Evolutionary conservation across 2,113 vertebrate species (phyloP).

Genomic region (Hucho hucho): DNA sequence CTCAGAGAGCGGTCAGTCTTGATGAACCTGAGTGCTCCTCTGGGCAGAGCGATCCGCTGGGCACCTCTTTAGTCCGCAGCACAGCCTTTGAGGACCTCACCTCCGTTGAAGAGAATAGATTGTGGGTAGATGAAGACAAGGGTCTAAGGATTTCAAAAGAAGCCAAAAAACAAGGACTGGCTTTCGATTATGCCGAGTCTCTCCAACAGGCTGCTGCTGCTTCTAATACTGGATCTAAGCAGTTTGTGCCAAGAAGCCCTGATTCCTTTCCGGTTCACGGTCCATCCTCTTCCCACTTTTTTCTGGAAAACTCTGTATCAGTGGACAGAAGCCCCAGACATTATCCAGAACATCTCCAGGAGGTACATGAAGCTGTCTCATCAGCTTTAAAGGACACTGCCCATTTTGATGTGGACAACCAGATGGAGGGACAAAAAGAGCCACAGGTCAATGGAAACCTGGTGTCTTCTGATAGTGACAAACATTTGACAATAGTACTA

Average conservation of each 20-base stretch:
- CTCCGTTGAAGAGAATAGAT: conserved; percentile 45
- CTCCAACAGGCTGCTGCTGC: not conserved
- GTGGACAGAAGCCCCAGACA: not conserved
- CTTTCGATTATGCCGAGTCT: conserved; percentile 25
- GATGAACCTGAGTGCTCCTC: conserved; percentile 58
- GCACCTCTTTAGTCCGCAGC: conserved; percentile 59
- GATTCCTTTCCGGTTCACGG: not conserved
- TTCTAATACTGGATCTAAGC: not conserved
- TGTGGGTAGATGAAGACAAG: not conserved
- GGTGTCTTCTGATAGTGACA: conserved; percentile 13
- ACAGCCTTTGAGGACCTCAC: conserved; percentile 67
- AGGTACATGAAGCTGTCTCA: not conserved
- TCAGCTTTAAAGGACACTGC: not conserved
- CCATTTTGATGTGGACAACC: not conserved
- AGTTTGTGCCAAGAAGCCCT: not conserved
- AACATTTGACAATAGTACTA: conserved; percentile 11
- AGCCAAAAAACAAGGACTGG: not conserved
- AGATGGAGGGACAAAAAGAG: not conserved
- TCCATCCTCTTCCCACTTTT: not conserved
- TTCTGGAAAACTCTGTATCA: not conserved
- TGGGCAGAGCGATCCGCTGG: conserved; percentile 37
- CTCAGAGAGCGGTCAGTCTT: conserved; percentile 60
- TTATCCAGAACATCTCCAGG: not conserved
- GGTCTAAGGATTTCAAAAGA: conserved; percentile 19
- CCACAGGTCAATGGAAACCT: not conserved